phyloP scores from a whole-genome alignment of 2,797 vertebrate species.

The Lerista edwardsae region DNA sequence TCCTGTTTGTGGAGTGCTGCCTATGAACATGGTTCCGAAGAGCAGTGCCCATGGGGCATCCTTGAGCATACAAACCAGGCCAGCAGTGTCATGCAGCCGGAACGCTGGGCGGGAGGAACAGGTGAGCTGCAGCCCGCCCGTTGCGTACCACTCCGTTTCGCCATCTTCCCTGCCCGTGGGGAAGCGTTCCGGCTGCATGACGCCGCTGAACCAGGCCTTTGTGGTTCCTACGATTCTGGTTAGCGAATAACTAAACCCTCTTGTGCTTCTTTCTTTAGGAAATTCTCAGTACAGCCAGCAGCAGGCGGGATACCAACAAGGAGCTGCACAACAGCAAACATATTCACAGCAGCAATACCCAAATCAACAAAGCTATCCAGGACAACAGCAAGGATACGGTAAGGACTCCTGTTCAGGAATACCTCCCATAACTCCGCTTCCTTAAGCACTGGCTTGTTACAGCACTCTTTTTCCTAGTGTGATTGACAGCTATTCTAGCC shows the following conservation, averaged over 20 bases:
- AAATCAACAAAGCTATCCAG: slow-evolving; percentile 89
- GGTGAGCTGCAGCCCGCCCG: too few relatives aligned
- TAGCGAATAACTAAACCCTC: background rate
- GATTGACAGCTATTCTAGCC: background rate
- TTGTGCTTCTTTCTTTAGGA: slow-evolving; percentile 74
- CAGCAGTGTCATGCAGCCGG: too few relatives aligned
- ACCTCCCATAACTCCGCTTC: too few relatives aligned
- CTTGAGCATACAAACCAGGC: too few relatives aligned
- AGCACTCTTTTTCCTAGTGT: too few relatives aligned
- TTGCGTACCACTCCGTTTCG: too few relatives aligned
- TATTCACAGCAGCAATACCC: slow-evolving; percentile 93
- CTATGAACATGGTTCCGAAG: background rate
- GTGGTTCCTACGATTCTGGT: background rate
- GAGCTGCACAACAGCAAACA: slow-evolving; percentile 86
- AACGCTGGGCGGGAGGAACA: too few relatives aligned
- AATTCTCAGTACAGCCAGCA: slow-evolving; percentile 94
- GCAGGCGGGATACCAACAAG: slow-evolving; percentile 91
- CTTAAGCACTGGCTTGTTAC: too few relatives aligned
- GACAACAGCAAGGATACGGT: slow-evolving; percentile 92
- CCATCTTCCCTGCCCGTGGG: too few relatives aligned
- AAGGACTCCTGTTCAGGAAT: slow-evolving; percentile 50
- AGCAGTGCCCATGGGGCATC: background rate
- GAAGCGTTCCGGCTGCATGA: too few relatives aligned
- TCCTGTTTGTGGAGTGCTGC: too few relatives aligned
- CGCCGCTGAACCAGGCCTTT: background rate